Evolutionary conservation across 1,140 invertebrate species (phyloP), one percentile per base, ranked within the genome.

Genomic region (Zaprionus lachaisei): DNA sequence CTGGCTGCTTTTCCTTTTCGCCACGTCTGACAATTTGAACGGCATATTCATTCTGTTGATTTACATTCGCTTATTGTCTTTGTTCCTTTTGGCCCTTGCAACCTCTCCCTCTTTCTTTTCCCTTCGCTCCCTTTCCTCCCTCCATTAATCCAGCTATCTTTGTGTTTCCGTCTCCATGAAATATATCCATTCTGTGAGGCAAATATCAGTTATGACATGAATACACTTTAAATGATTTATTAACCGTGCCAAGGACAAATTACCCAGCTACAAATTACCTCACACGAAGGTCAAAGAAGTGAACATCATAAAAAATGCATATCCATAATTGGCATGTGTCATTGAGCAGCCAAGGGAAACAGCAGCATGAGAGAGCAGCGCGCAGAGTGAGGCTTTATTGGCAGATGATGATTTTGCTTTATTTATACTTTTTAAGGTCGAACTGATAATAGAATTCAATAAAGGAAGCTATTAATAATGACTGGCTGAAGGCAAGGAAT

Each of bases 11-110:
- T 69, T 73, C 54, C 60, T 73, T 66, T 31, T 14, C 57, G 67
- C 61, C 54, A 41, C 47, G 63, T 11, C 63, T 68, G 74, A 69
- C 81, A 89, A 79, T 81, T 84, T 72, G 66, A 79, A 83, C 65
- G 69, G 62, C 68, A 38, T 70, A 71, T 81, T 58, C 72, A 74
- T 72, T 81, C 69, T 73, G 69, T 84, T 77, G 75, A 84, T 79
- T 89, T 81, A 74, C 84, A 81, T 89, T 87, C 72, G 60, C 74
- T 81, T 72, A 77, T 77, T 78, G 74, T 80, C 72, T 80, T 70
- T 54, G 37, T 37, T 61, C 24, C 28, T 12, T 37, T 15, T 24
- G 12, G 7, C 34, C 41, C 15, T 17, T 14, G 17, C 47, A 49
- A 20, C 17, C 26, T 12, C 47, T 38, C 5, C 56, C 14, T 62